These are phyloP conservation scores for Capreolus pygargus DNA, from an alignment of 2,113 vertebrate genomes.

Conservation along the genomic window DNA sequence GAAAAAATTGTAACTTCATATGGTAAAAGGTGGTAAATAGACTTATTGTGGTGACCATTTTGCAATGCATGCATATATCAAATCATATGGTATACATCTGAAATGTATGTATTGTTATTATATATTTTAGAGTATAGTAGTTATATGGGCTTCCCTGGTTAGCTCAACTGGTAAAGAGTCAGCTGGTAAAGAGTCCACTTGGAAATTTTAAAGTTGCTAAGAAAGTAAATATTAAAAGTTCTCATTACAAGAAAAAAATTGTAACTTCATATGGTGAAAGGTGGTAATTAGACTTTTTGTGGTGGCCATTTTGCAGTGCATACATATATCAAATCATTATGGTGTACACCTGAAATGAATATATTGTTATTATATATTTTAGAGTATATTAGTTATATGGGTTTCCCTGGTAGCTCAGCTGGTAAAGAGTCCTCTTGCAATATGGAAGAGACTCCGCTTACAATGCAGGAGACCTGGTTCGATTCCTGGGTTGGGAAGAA, in stretches of 20 bases:
- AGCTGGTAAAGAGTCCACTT: too few species aligned
- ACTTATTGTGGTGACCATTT: neutral
- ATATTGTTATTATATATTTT: neutral
- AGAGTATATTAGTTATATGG: neutral
- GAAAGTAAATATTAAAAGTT: neutral
- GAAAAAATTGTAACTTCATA: neutral
- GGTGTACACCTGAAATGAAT: neutral
- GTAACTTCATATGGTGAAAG: neutral
- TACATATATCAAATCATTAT: neutral
- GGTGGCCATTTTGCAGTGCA: neutral
- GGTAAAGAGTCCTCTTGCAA: neutral
- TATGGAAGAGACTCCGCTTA: neutral
- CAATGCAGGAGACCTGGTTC: neutral
- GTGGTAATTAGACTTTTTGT: neutral
- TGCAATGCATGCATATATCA: neutral
- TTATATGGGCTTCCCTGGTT: neutral
- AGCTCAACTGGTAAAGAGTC: neutral
- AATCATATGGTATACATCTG: neutral
- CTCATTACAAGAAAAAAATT: neutral
- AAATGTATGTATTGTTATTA: neutral
- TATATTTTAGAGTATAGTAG: neutral
- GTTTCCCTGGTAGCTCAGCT: neutral
- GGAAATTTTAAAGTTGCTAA: neutral
- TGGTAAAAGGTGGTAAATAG: neutral
- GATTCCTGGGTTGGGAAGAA: neutral